Evolutionary conservation across 1,140 invertebrate species (phyloP).

Genomic region (Drosophila lini): DNA sequence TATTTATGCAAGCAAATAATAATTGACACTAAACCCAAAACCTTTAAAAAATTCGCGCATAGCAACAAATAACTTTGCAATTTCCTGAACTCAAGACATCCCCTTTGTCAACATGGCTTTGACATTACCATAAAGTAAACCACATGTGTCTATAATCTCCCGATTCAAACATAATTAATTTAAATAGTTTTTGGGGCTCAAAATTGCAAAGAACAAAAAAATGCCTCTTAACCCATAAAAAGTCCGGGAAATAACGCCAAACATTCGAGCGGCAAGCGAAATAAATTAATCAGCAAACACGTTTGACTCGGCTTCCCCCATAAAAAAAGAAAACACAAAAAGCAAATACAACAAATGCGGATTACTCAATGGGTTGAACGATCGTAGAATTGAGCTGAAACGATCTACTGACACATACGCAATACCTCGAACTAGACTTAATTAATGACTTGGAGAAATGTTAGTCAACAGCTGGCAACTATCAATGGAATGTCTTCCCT

Average conservation of each 20-base stretch:
- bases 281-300: conserved; percentile 44
- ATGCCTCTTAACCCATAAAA: neutral
- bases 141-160: neutral
- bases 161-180: conserved; percentile 12
- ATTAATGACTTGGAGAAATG: conserved; percentile 14
- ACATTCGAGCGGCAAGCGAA: conserved; percentile 16
- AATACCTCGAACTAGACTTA: conserved; percentile 29
- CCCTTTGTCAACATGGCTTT: conserved; percentile 12
- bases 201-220: neutral
- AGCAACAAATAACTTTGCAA: neutral
- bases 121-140: neutral
- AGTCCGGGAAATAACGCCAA: conserved; percentile 35
- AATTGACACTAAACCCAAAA: no score
- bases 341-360: conserved; percentile 4
- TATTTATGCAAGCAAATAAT: no score
- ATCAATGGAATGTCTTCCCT: neutral
- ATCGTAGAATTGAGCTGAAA: conserved; percentile 10
- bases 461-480: conserved; percentile 16
- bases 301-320: conserved; percentile 33
- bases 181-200: neutral
- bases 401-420: conserved; percentile 28
- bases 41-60: neutral
- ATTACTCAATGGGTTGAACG: conserved; percentile 47
- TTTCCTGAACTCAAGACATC: conserved; percentile 20
- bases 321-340: neutral